A percentile compares a stretch with the other conserved stretches of the same genome.
Evolutionary conservation across 2,888 invertebrate genomes (phyloP).

Genomic region (Diaprepes abbreviatus): DNA sequence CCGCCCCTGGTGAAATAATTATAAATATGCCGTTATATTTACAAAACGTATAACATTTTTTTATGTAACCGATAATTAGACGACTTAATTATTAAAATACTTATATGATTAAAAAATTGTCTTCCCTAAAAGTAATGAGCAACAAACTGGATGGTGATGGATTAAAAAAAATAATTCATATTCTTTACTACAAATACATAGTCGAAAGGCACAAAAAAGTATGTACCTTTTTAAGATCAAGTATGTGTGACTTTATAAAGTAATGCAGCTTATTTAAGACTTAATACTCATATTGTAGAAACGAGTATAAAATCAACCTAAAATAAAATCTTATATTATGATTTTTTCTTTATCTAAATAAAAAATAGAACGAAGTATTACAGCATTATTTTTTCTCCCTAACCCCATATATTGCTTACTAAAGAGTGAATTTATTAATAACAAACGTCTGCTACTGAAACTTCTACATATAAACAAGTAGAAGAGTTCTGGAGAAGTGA

Average conservation of each 20-base stretch:
- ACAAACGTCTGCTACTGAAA: too few species aligned
- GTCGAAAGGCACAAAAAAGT: conserved; percentile 36
- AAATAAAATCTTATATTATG: conserved; percentile 39
- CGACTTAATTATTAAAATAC: too few species aligned
- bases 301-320: conserved; percentile 36
- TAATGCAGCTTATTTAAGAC: conserved; percentile 41
- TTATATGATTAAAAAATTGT: neutral
- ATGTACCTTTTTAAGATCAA: conserved; percentile 33
- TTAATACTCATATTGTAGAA: conserved; percentile 43
- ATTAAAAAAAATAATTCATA: conserved; percentile 43
- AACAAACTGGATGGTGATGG: conserved; percentile 14
- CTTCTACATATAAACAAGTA: too few species aligned
- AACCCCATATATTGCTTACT: too few species aligned
- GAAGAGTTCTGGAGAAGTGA: too few species aligned
- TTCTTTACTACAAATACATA: conserved; percentile 31
- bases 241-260: conserved; percentile 35
- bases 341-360: conserved; percentile 42
- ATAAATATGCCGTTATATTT: too few species aligned
- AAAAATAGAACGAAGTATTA: conserved; percentile 23
- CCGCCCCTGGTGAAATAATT: too few species aligned
- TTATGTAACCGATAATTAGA: too few species aligned
- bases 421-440: too few species aligned
- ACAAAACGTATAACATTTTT: neutral
- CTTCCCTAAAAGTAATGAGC: neutral
- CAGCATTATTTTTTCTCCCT: neutral